Conservation (phyloP, 2,797 vertebrate genomes). For the Sarcophilus harrisii region DNA sequence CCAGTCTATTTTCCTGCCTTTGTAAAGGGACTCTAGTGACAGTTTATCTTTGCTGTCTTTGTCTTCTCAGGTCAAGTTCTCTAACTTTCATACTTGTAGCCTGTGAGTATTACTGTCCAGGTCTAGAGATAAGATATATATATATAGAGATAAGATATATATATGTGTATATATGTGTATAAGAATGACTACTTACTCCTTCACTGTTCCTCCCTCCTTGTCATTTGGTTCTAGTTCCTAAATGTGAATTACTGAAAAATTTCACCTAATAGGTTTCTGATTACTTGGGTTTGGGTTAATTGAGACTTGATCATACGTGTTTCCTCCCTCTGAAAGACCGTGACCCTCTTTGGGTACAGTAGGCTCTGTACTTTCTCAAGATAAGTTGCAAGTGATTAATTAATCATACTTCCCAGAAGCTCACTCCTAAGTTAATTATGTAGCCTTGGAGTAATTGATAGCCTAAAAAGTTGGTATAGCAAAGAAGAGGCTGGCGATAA, state of each 20-base stretch:
- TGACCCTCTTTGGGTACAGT: constrained; percentile 48
- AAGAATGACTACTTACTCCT: not conserved
- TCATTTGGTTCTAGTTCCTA: constrained; percentile 30
- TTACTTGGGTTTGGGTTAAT: constrained; percentile 59
- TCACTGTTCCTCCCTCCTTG: not conserved
- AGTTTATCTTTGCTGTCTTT: not conserved
- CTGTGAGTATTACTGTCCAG: not conserved
- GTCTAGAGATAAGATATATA: not conserved
- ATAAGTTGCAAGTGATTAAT: constrained; percentile 10
- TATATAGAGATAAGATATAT: no score
- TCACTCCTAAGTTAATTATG: constrained; percentile 34
- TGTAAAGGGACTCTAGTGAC: not conserved
- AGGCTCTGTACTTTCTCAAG: constrained; percentile 37
- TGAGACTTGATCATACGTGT: constrained; percentile 27
- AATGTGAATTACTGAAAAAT: constrained; percentile 25
- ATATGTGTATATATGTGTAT: no score
- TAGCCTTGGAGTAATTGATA: constrained; percentile 56
- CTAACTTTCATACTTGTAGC: not conserved
- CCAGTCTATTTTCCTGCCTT: not conserved
- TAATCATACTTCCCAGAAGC: constrained; percentile 44
- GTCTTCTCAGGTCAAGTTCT: not conserved
- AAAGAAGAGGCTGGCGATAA: constrained; percentile 34
- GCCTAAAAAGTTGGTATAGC: constrained; percentile 44
- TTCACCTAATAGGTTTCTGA: constrained; percentile 42
- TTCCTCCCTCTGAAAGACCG: constrained; percentile 25